phyloP scores from a whole-genome alignment of 2,113 vertebrate genomes.

The Todiramphus saurophagus region DNA sequence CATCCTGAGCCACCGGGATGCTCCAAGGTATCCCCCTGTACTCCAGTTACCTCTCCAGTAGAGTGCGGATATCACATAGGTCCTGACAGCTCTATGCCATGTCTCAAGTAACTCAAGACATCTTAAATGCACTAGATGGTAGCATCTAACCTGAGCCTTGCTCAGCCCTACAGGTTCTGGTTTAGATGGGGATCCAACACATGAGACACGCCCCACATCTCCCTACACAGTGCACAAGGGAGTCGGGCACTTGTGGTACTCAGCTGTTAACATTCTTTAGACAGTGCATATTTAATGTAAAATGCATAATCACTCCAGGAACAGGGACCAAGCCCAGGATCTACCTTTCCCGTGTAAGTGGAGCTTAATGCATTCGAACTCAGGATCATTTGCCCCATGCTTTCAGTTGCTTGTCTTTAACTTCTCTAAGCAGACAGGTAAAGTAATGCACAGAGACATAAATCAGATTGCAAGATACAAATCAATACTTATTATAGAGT shows the following conservation, averaged over 20 bases:
- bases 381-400: neutral
- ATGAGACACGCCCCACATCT: neutral
- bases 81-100: neutral
- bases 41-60: neutral
- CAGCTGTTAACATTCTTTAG: neutral
- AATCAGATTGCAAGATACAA: slow-evolving; percentile 50
- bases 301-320: neutral
- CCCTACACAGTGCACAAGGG: neutral
- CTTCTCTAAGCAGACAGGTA: slow-evolving; percentile 43
- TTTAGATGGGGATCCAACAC: neutral
- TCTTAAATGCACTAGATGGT: neutral
- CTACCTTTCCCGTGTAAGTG: neutral
- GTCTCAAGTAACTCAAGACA: neutral
- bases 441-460: slow-evolving; percentile 43
- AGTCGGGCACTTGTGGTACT: neutral
- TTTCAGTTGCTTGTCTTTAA: slow-evolving; percentile 47
- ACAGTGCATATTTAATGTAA: slow-evolving; percentile 1
- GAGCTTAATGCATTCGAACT: slow-evolving; percentile 35
- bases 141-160: neutral
- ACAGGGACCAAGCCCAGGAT: neutral
- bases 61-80: accelerated
- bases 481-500: slow-evolving; percentile 60
- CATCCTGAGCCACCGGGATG: neutral
- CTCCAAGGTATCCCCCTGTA: neutral
- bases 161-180: neutral